Conservation (phyloP, 1,140 invertebrate genomes). For the Temnothorax longispinosus region DNA sequence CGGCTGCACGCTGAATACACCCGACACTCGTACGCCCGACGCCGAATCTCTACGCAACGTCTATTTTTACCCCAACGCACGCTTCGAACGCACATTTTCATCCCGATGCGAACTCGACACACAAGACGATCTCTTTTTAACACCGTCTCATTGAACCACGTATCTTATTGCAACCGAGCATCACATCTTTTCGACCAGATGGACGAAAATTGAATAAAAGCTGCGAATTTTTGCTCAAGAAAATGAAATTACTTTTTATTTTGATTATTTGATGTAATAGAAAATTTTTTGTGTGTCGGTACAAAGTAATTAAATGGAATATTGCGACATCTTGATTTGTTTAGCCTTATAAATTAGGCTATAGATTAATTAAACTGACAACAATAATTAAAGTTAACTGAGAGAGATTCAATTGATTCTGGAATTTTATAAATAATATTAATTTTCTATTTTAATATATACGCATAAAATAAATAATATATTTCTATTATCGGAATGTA, state of each 20-base stretch:
- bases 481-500: background rate
- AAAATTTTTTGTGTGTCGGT: background rate
- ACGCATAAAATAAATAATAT: background rate
- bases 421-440: background rate
- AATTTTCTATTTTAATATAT: background rate
- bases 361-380: background rate
- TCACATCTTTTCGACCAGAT: background rate
- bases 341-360: background rate
- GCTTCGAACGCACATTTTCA: conserved; percentile 50
- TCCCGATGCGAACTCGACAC: conserved; percentile 41
- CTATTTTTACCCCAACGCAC: conserved; percentile 68
- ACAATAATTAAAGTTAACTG: background rate
- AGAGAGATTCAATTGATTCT: background rate
- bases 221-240: background rate
- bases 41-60: conserved; percentile 44
- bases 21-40: background rate
- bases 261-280: background rate
- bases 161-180: background rate
- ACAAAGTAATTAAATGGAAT: background rate
- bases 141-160: background rate
- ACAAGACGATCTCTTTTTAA: conserved; percentile 4
- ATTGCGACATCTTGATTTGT: background rate
- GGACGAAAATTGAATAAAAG: background rate
- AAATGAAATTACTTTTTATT: background rate
- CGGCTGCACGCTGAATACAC: conserved; percentile 26